Evolutionary conservation across 2,113 vertebrate genomes (phyloP), one percentile per base, ranked within the genome.

Genomic region (Axis porcinus): DNA sequence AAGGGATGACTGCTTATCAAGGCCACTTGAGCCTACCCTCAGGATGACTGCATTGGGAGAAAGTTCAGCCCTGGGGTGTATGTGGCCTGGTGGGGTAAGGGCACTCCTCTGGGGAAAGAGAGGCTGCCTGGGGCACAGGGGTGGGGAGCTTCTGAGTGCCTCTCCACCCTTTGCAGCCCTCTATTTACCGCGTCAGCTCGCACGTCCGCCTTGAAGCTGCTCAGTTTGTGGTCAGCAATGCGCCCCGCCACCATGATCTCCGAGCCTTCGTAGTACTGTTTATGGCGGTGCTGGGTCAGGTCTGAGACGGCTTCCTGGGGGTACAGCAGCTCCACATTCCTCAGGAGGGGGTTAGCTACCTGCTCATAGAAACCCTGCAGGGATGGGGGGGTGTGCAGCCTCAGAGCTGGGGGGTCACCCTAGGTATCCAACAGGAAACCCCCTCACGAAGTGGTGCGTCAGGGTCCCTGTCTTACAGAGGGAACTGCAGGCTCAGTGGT

Each of bases 281-380:
- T 99, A 85, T 99, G 99, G 43, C 86, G 98, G 93, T 99, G 98
- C 97, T 99, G 98, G 84, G 99, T 99, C 67, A 99, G 96, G 91
- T 99, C 99, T 14, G 78, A 92, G n/a, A 98, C 98, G 5, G 98
- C 96, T 0, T 97, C 96, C 62, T 23, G 52, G 7, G 83, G 78
- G 82, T 99, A 99, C 67, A 92, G 98, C 97, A 99, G 89, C n/a
- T 98, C 98, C 95, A 99, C 98, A 8, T 99, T 98, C 79, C 96
- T 98, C 98, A 99, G 95, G 86, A 99, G 97, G 14, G 99, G 99
- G 54, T 96, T 99, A 52, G 99, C 99, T 43, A 99, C 99, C 86
- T 99, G 99, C 40, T 98, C 97, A 87, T 99, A 99, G 98, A 99
- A 99, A 57, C 99, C 99, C 99, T 99, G 97, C 81, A 55, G 52